Base-by-base conservation (phyloP, 2,888 invertebrate species). In the Cerastis leucographa region DNA sequence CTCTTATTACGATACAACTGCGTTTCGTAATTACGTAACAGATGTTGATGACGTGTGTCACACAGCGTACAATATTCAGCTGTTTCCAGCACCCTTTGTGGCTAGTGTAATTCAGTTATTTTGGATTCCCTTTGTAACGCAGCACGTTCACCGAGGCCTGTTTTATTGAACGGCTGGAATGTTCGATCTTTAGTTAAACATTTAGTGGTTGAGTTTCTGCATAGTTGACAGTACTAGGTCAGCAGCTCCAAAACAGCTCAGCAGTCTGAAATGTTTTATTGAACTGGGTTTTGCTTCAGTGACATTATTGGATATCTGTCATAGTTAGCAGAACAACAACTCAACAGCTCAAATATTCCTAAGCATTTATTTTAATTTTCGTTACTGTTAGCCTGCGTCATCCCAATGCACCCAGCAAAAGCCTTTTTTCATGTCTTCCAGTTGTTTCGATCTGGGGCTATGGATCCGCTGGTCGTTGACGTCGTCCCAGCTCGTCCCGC, bases 81-180 rank as follows among this genome's bases (percentile, higher is more conserved):
- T 6, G 51, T 61, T 44, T 29, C 56, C 59, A 29, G 19, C 42
- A 62, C 49, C 74, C 62, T 74, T 67, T 66, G 71, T 54, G 44
- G 56, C 69, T 19, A 25, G 56, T 74, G 72, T 75, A 54, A 87
- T 87, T 81, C 66, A 67, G 66, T 71, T 68, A 84, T 84, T 75
- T 51, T 51, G 59, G 40, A 75, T 74, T 81, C 74, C 29, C 78
- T 87, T 76, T 79, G 76, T 70, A 62, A 66, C 61, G 56, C 64
- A 73, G 29, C 66, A 71, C 65, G 51, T 51, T 17, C 40, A 66
- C 44, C 56, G 68, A 44, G 69, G 71, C 64, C 65, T 74, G 64
- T 51, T 65, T 81, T 61, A 81, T 61, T 74, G 11, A 49, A 49
- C 12, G 6, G 12, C 14, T 29, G 22, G 4, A 56, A 71, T 54